Evolutionary conservation across 2,797 vertebrate genomes (phyloP), one percentile per base, ranked within the genome.

Genomic region (Picus viridis): DNA sequence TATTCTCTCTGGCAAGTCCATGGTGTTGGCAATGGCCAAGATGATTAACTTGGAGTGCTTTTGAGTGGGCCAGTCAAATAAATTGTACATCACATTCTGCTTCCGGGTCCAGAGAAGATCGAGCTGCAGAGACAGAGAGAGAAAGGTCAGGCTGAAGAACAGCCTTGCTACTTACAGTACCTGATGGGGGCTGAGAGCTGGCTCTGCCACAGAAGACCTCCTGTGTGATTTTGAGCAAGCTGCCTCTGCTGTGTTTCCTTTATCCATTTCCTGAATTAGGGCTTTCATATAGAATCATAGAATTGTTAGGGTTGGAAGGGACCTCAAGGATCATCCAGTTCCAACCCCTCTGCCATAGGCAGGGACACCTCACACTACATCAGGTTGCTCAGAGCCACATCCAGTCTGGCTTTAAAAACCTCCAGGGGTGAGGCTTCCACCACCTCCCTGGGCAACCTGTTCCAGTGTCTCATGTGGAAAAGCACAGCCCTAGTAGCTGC

Each of bases 1-100:
- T 94, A 99, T 98, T 93, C 99, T 98, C 97, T 99, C 99, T 0
- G 99, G 99, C 83, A 99, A 97, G 97, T 99, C 99, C 99, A 99
- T 99, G 65, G 99, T 99, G 97, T 99, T 99, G 69, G 99, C 99
- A 65, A 99, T 99, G 74, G 99, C 98, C 93, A 99, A 97, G 41
- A 99, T 98, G 88, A 99, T 98, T 87, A 99, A 97, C 77, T 94
- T 98, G 41, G 99, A 98, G 30, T 98, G 97, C n/a, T 98, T 98
- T 23, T 98, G 97, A 27, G 98, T 98, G 10, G 99, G 99, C 99
- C 99, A 99, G 88, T 99, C 99, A 77, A 99, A 99, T 78, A 99
- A 98, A 86, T 98, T 99, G 95, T 99, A 99, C 98, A 99, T 98
- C 36, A 99, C 98, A 1, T 99, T 98, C 98, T 99, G 99, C 93